Evolutionary conservation across 2,113 vertebrate genomes (phyloP), one percentile per base, ranked within the genome.

Genomic region (Gasterosteus aculeatus): DNA sequence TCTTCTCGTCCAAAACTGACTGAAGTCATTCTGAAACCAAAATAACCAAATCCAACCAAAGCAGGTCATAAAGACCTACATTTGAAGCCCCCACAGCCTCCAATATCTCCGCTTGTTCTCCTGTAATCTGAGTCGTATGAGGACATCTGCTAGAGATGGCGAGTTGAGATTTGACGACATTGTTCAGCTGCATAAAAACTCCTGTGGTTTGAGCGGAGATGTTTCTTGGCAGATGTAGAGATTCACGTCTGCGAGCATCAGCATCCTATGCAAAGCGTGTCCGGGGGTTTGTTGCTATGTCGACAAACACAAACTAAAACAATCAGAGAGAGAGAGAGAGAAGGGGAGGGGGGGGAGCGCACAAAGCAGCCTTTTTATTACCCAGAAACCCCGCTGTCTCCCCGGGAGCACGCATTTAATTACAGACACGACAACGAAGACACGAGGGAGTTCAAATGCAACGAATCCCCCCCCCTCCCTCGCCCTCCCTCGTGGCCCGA

Each of bases 331-430:
- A 10, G 33, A 29, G 51, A 3, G 51, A 10, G 51, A n/a, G 7
- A 19, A 60, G 16, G 22, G 18, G 42, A 29, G 63, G 26, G 67
- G 18, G 69, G 9, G 42, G 16, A 5, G 62, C 74, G 71, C 65
- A 76, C 60, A 84, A 78, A 84, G 74, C 65, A 54, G 72, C n/a
- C 58, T 74, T 89, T 85, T 87, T 89, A 88, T 88, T 85, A 83
- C 85, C 59, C 64, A 81, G 80, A 79, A 54, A 87, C 56, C 79
- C 84, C 77, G 54, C 74, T 42, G 83, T 84, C 82, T 88, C 86
- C 77, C 58, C 61, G 69, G 83, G 89, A 91, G 83, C 66, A 22
- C 75, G 81, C 86, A 75, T 92, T 88, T 89, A 92, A 92, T 93
- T 93, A 92, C 85, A 91, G 85, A 85, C 56, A 46, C 77, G 86